phyloP scores from a whole-genome alignment of 2,113 vertebrate genomes.

The Clarias macrocephalus region DNA sequence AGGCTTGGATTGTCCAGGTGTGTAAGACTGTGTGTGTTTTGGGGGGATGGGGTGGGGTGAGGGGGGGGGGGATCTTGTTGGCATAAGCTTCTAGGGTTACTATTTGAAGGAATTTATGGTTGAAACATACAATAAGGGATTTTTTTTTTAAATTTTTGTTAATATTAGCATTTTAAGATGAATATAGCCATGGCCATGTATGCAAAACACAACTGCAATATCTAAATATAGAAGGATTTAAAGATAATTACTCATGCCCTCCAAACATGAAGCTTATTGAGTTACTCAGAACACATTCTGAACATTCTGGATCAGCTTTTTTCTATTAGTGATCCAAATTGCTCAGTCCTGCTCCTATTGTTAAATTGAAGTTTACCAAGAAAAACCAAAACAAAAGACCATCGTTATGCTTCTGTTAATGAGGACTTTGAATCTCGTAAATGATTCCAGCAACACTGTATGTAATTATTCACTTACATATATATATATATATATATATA shows the following conservation, averaged over 20 bases:
- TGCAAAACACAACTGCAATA: neutral
- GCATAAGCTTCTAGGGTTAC: constrained; percentile 69
- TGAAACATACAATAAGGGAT: constrained; percentile 59
- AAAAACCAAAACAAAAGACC: neutral
- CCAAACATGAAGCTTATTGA: constrained; percentile 7
- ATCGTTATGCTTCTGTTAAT: neutral
- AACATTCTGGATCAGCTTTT: neutral
- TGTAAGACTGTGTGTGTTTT: constrained; percentile 61
- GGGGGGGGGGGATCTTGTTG: constrained; percentile 18
- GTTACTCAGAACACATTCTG: neutral
- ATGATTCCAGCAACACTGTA: neutral
- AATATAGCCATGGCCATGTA: neutral
- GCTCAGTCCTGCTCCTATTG: neutral
- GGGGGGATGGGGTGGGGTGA: constrained; percentile 41
- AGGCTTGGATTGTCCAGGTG: constrained; percentile 72
- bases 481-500: neutral
- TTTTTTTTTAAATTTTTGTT: constrained; percentile 40
- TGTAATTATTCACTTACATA: neutral
- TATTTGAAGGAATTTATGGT: constrained; percentile 59
- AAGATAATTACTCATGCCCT: neutral
- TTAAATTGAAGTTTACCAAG: neutral
- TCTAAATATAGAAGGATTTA: neutral
- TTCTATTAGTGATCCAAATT: neutral
- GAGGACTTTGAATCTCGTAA: neutral
- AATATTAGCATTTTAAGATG: neutral